These are phyloP conservation scores for Cacatua alba DNA, from an alignment of 2,113 vertebrate species.

Conservation along the genomic window DNA sequence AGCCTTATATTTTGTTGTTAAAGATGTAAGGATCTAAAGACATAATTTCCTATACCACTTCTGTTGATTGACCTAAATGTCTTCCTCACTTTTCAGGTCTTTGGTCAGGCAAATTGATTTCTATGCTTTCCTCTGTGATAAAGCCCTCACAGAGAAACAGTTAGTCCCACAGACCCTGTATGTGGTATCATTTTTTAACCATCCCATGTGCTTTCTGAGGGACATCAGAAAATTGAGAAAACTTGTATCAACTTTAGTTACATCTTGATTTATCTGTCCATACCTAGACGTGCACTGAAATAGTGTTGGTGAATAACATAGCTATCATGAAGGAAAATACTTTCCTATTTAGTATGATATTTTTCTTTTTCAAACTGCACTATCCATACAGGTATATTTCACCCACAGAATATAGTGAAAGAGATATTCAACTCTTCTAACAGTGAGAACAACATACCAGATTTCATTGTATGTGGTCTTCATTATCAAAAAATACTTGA, in stretches of 20 bases:
- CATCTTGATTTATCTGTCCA: not conserved
- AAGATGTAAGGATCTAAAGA: not conserved
- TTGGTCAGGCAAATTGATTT: conserved; percentile 64
- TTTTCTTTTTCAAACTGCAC: not conserved
- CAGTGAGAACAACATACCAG: not conserved
- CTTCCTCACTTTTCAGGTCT: conserved; percentile 28
- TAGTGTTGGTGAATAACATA: not conserved
- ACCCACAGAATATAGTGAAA: not conserved
- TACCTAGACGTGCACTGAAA: not conserved
- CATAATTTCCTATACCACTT: not conserved
- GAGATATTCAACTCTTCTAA: not conserved
- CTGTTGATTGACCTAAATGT: conserved; percentile 45
- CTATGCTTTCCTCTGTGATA: conserved; percentile 34
- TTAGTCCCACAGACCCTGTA: not conserved
- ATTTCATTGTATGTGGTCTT: not conserved
- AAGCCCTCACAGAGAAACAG: conserved; percentile 26
- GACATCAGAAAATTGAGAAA: not conserved
- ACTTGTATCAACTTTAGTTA: not conserved
- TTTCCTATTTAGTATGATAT: not conserved
- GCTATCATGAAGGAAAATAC: not conserved
- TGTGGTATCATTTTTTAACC: not conserved
- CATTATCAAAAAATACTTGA: not conserved
- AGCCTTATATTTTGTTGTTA: not conserved
- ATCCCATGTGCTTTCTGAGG: not conserved
- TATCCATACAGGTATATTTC: not conserved